Percentiles rank a stretch among this genome's conserved stretches.
Evolutionary conservation across 2,797 vertebrate species (phyloP).

Genomic region (Delichon dasypus): DNA sequence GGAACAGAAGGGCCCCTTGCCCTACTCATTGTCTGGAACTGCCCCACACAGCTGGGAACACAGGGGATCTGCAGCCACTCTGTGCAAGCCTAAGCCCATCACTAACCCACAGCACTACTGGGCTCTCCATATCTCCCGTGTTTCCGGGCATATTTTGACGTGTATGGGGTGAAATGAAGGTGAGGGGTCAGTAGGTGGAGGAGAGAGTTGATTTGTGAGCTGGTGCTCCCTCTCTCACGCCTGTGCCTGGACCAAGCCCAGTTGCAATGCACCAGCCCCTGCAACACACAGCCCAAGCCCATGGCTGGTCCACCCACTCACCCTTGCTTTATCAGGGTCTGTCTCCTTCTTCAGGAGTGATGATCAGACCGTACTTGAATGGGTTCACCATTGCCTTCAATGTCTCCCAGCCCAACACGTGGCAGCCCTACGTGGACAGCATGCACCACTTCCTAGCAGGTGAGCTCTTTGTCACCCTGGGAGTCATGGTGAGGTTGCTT

Average conservation of each 20-base stretch:
- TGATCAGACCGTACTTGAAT: slow-evolving; percentile 87
- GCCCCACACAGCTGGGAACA: rapidly evolving
- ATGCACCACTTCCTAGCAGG: slow-evolving; percentile 89
- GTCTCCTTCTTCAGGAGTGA: slow-evolving; percentile 88
- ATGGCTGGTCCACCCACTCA: not conserved
- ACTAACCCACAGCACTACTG: not conserved
- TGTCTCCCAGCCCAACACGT: slow-evolving; percentile 85
- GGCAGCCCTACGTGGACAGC: slow-evolving; percentile 86
- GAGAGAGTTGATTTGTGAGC: not conserved
- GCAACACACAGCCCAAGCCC: not conserved
- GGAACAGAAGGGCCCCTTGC: not conserved
- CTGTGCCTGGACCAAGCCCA: not conserved
- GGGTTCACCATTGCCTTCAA: slow-evolving; percentile 90
- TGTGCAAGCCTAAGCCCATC: not conserved
- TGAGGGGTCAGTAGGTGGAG: not conserved
- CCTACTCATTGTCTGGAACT: not conserved
- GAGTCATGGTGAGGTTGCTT: rapidly evolving
- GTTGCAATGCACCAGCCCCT: rapidly evolving
- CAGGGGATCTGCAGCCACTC: rapidly evolving
- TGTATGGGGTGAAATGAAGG: not conserved
- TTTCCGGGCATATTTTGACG: not conserved
- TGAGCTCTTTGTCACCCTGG: slow-evolving; percentile 32
- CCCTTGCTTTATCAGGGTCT: not conserved
- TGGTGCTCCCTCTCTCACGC: not conserved
- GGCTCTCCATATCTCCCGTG: not conserved